Evolutionary conservation across 1,140 invertebrate genomes (phyloP), one percentile per base, ranked within the genome.

Genomic region (Monochamus saltuarius): DNA sequence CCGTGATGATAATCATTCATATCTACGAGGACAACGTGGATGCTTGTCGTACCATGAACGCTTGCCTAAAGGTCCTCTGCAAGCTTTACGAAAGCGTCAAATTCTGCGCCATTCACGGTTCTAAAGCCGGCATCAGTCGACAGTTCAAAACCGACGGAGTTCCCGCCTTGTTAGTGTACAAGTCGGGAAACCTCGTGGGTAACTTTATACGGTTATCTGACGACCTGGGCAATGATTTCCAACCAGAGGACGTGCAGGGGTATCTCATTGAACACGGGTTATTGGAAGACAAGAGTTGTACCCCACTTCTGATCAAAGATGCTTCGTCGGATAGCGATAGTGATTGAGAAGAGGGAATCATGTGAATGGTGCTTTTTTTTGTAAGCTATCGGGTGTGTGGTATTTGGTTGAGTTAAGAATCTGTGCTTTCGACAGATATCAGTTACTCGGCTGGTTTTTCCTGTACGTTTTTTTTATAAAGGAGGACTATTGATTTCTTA

Each of bases 101-200:
- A 77, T 98, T 98, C 78, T 97, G 94, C 80, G 87, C 87, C 71
- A 88, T 98, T 64, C 82, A 85, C 68, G 91, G 84, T 49, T 86
- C 86, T 11, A 76, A 83, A 35, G 85, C 85, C 3, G 87, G 87
- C 0, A 83, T 97, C 67, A 96, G 92, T 72, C 80, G 83, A 40
- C 86, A 88, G 67, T 98, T 98, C 77, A 88, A 91, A 73, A 79
- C 85, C 34, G 87, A 87, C 66, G 97, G 95, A 13, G 86, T 98
- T 1, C 97, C 97, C 35, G 95, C 96, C 11, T 76, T 99, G 42
- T 78, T 98, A 19, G 86, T 94, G 0, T 99, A 99, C 73, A 96
- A 95, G 81, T 85, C 82, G 53, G 92, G 92, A 7, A 87, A 93
- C 71, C 79, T 98, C 7, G 87, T 99, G 71, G 94, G 93, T 7